Evolutionary conservation across 2,113 vertebrate genomes (phyloP).

Genomic region (Gallinago media): DNA sequence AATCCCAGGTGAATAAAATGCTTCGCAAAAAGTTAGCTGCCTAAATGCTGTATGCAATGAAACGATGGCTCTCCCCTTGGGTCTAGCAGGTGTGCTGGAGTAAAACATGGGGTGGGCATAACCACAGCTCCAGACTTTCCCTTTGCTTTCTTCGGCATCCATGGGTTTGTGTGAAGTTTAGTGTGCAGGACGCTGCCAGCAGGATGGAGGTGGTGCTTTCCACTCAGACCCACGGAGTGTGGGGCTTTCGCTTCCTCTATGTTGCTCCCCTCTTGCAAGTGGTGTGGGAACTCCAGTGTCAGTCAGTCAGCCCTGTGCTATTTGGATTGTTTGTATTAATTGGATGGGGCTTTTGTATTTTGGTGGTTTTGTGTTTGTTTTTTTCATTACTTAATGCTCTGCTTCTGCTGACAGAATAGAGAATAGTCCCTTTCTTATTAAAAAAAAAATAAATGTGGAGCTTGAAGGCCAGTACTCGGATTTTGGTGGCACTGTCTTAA

Average conservation of each 20-base stretch:
- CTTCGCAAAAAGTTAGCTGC: not conserved
- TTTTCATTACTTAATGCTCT: not conserved
- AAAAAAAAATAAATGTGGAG: not conserved
- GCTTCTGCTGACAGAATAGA: not conserved
- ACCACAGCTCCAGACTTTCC: not conserved
- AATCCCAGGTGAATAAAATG: conserved; percentile 26
- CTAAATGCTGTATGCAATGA: not conserved
- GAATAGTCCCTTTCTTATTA: not conserved
- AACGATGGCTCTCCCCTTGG: not conserved
- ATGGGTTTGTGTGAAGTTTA: not conserved
- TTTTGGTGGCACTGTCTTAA: fast-evolving
- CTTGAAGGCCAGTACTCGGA: not conserved
- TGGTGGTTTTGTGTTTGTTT: not conserved
- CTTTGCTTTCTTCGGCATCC: not conserved
- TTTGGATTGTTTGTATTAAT: not conserved
- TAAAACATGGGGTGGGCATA: not conserved
- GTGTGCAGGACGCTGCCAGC: fast-evolving
- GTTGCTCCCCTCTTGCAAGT: not conserved
- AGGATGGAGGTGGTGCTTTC: not conserved
- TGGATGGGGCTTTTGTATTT: not conserved
- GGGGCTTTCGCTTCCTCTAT: not conserved
- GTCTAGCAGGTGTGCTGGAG: not conserved
- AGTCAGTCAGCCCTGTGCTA: not conserved
- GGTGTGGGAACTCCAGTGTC: not conserved
- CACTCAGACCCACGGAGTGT: fast-evolving